These are phyloP conservation scores for Carassius auratus DNA, from an alignment of 2,113 vertebrate genomes.

Conservation along the genomic window DNA sequence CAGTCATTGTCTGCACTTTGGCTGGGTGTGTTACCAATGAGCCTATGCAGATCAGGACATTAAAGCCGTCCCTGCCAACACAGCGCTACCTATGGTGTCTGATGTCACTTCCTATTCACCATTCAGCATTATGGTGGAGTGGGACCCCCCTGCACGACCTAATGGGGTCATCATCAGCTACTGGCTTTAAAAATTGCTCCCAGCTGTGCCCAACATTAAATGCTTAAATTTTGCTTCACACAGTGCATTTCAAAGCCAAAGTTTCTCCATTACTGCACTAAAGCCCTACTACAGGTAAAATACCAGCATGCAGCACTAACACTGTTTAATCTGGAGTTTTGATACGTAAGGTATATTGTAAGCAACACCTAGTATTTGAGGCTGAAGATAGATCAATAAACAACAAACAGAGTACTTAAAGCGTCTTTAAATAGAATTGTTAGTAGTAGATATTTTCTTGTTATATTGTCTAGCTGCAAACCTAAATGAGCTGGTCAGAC, in stretches of 20 bases:
- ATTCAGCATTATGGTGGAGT: slow-evolving; percentile 79
- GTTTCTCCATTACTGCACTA: slow-evolving; percentile 73
- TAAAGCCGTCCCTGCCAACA: slow-evolving; percentile 80
- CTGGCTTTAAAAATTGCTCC: slow-evolving; percentile 77
- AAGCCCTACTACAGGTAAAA: slow-evolving; percentile 82
- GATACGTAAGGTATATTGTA: background rate
- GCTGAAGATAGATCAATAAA: background rate
- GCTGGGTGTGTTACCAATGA: slow-evolving; percentile 83
- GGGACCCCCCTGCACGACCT: slow-evolving; percentile 83
- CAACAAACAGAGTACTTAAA: background rate
- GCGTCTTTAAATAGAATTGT: background rate
- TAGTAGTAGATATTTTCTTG: background rate
- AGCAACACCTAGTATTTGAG: background rate
- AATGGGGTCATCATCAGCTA: slow-evolving; percentile 87
- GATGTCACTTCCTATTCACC: slow-evolving; percentile 76
- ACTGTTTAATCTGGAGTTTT: background rate
- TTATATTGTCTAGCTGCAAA: background rate
- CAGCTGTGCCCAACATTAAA: slow-evolving; percentile 70
- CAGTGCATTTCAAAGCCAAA: slow-evolving; percentile 71
- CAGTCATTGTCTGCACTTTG: slow-evolving; percentile 81
- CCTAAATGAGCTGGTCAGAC: background rate
- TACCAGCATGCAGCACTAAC: background rate
- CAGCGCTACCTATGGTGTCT: slow-evolving; percentile 75
- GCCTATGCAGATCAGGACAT: slow-evolving; percentile 70
- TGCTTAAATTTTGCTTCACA: slow-evolving; percentile 72